Base-by-base conservation (phyloP, 2,797 vertebrate genomes). In the Melanotaenia maccullochi region DNA sequence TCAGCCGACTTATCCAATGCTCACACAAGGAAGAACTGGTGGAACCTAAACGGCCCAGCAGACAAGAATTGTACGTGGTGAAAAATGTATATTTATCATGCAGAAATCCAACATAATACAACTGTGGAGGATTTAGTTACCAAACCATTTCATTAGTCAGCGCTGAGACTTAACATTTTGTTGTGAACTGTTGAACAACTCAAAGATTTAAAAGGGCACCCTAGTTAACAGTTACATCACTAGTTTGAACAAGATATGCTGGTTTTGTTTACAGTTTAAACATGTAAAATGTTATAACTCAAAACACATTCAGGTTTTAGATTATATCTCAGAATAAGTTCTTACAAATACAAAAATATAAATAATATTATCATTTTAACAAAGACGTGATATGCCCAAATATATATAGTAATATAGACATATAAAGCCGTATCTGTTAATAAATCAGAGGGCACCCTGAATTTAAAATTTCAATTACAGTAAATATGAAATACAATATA, bases 21-120 rank as follows among this genome's bases (percentile, higher is more conserved):
- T 99, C 98, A 6, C 97, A 99, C 81, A 99, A 85, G 0, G 98
- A 99, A 1, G 98, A 99, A 79, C 98, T 99, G 7, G 98, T 99
- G 79, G 98, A 99, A 60, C 98, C 98, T 99, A 75, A 42, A 65
- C 24, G 1, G 3, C 60, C 24, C 72, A 61, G 70, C 32, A 87
- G 58, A 81, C 32, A 54, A 4, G 2, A 25, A 16, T 32, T 47
- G n/a, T n/a, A n/a, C 44, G 4, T n/a, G 13, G 24, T 20, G 24
- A 24, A 38, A 40, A 28, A 40, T 11, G 20, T 24, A 24, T 36
- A 3, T 9, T 5, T 18, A 30, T 44, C 1, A 25, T 20, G 7
- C 4, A 22, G 9, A 44, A 22, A 12, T 49, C 7, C 13, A 65
- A 6, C 6, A 22, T 12, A 52, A 12, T 44, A 44, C 16, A 32